Conservation (phyloP, 2,113 vertebrate genomes). For the Bubo scandiacus region DNA sequence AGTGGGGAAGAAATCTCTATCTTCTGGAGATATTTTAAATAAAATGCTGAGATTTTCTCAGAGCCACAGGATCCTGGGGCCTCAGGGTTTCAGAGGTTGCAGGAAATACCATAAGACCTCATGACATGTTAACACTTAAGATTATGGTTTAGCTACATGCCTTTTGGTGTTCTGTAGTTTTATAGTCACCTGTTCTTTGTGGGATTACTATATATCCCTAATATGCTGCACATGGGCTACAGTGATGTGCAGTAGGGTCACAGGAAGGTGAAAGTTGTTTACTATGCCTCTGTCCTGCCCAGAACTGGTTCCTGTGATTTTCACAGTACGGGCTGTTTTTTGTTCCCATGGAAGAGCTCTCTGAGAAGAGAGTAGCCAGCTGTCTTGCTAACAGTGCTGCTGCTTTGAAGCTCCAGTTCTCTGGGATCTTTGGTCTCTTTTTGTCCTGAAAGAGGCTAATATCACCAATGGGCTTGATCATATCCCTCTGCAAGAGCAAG, state of each 20-base stretch:
- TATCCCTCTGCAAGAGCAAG: not conserved
- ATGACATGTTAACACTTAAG: not conserved
- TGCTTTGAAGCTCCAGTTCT: not conserved
- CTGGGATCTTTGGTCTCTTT: not conserved
- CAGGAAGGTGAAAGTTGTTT: constrained; percentile 43
- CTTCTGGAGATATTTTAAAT: not conserved
- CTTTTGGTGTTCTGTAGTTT: constrained; percentile 30
- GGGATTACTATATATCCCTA: not conserved
- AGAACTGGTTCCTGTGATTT: constrained; percentile 24
- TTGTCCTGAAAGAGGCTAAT: not conserved
- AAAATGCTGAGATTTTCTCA: not conserved
- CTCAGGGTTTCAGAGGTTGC: not conserved
- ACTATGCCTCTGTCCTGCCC: not conserved
- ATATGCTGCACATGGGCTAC: constrained; percentile 20
- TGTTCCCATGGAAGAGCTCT: not conserved
- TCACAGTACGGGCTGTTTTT: not conserved
- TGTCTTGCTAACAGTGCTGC: not conserved
- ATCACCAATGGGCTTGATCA: not conserved
- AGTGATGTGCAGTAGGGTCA: not conserved
- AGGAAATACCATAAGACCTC: constrained; percentile 20
- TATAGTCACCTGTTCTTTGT: constrained; percentile 1
- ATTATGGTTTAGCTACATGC: not conserved
- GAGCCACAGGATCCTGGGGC: not conserved
- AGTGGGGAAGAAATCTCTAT: not conserved
- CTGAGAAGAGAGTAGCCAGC: not conserved